These are phyloP conservation scores for Diabrotica virgifera DNA, from an alignment of 1,140 invertebrate species.

Conservation along the genomic window DNA sequence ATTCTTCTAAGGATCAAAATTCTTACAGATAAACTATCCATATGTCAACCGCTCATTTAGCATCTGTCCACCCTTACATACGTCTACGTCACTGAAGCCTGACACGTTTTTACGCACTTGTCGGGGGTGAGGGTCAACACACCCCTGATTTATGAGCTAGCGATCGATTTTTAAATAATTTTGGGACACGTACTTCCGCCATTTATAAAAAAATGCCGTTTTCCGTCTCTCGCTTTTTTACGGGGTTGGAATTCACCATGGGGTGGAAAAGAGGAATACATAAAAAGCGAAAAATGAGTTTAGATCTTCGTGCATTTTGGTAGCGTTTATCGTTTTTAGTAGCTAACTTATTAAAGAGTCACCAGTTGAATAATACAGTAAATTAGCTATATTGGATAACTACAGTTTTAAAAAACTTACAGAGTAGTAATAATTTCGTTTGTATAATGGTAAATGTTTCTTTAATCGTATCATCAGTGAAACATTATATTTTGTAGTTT, in stretches of 20 bases:
- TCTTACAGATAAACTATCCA: no score
- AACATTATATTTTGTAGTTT: no score
- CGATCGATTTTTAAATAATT: constrained; percentile 3
- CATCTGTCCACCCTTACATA: neutral
- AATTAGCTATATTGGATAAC: no score
- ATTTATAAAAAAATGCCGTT: neutral
- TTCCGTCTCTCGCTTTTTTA: neutral
- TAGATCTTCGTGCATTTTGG: neutral
- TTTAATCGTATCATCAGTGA: no score
- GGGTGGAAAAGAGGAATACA: neutral
- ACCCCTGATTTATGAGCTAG: neutral
- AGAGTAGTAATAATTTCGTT: no score
- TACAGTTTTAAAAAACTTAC: no score
- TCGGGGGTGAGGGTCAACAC: neutral
- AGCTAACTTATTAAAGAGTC: no score
- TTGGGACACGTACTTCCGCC: constrained; percentile 1
- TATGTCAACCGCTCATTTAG: no score
- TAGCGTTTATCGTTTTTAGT: no score
- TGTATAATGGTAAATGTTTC: no score
- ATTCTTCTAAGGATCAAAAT: no score
- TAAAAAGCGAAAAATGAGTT: neutral
- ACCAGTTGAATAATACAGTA: no score
- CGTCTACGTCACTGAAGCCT: neutral
- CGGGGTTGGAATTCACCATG: neutral
- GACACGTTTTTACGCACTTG: neutral